Evolutionary conservation across 2,888 invertebrate genomes (phyloP).

Genomic region (Hirtodrosophila trivittata): DNA sequence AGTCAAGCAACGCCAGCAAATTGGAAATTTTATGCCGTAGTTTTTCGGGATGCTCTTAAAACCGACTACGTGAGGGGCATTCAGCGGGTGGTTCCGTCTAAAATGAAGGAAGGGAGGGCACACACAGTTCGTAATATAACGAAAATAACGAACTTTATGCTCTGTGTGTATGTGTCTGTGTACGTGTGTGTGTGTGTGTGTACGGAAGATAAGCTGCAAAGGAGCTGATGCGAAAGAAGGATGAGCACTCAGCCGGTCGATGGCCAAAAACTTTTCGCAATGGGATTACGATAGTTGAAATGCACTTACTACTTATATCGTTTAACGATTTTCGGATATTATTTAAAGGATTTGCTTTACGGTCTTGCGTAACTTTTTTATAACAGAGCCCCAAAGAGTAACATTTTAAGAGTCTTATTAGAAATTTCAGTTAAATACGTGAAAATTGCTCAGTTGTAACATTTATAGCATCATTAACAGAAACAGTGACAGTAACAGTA

Average conservation of each 20-base stretch:
- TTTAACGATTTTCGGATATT: conserved; percentile 3
- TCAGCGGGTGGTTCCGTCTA: neutral
- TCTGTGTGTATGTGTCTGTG: conserved; percentile 9
- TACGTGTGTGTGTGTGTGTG: conserved; percentile 28
- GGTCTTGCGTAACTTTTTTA: too few relatives aligned
- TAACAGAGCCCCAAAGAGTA: too few relatives aligned
- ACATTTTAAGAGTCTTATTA: too few relatives aligned
- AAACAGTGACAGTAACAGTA: too few relatives aligned
- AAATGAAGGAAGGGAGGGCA: neutral
- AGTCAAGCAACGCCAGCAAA: conserved; percentile 72
- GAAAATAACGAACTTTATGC: conserved; percentile 64
- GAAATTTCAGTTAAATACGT: too few relatives aligned
- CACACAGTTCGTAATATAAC: conserved; percentile 48
- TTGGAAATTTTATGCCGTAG: conserved; percentile 79
- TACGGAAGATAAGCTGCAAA: conserved; percentile 50
- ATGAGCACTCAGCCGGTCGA: conserved; percentile 39
- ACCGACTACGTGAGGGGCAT: conserved; percentile 59
- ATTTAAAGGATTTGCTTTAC: neutral
- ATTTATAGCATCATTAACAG: too few relatives aligned
- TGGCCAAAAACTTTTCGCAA: conserved; percentile 47
- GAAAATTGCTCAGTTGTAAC: too few relatives aligned
- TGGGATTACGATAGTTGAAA: conserved; percentile 59
- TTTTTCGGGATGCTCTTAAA: conserved; percentile 61
- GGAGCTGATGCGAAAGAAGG: conserved; percentile 54
- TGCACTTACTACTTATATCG: conserved; percentile 49